Evolutionary conservation across 2,888 invertebrate species (phyloP).

Genomic region (Eumerus sabulonum): DNA sequence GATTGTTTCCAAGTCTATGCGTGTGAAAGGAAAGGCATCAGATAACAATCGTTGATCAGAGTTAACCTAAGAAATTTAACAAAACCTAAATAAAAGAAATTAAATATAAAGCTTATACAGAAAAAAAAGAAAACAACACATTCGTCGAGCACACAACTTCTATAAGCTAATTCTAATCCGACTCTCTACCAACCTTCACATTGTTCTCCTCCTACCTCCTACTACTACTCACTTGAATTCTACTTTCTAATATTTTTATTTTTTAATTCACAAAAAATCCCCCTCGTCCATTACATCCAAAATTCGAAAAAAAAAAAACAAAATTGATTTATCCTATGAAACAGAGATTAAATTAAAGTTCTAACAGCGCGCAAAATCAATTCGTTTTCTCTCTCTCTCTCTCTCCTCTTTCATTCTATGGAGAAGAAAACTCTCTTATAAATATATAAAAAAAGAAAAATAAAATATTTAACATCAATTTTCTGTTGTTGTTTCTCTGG

Average conservation of each 20-base stretch:
- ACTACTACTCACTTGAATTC: constrained; percentile 33
- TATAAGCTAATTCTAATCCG: constrained; percentile 53
- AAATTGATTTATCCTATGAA: constrained; percentile 63
- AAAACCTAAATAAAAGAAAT: constrained; percentile 37
- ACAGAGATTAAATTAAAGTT: constrained; percentile 34
- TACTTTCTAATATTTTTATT: constrained; percentile 11
- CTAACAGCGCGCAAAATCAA: background rate
- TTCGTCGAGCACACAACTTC: constrained; percentile 50
- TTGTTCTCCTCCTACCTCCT: constrained; percentile 14
- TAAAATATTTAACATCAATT: too few relatives aligned
- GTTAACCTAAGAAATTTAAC: constrained; percentile 18
- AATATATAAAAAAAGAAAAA: too few relatives aligned
- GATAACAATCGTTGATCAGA: background rate
- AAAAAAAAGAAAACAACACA: constrained; percentile 38
- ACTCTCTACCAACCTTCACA: constrained; percentile 7
- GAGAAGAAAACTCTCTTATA: too few relatives aligned
- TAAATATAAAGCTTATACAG: constrained; percentile 32
- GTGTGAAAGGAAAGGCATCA: background rate
- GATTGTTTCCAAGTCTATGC: too few relatives aligned
- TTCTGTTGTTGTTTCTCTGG: background rate
- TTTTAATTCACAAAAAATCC: constrained; percentile 20
- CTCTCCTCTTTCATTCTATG: background rate
- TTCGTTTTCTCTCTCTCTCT: constrained; percentile 1
- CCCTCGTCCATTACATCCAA: constrained; percentile 33
- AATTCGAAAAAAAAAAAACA: too few relatives aligned